A percentile compares a stretch with the other conserved stretches of the same genome.
phyloP scores from a whole-genome alignment of 2,113 vertebrate species.

The Leucoraja erinaceus region DNA sequence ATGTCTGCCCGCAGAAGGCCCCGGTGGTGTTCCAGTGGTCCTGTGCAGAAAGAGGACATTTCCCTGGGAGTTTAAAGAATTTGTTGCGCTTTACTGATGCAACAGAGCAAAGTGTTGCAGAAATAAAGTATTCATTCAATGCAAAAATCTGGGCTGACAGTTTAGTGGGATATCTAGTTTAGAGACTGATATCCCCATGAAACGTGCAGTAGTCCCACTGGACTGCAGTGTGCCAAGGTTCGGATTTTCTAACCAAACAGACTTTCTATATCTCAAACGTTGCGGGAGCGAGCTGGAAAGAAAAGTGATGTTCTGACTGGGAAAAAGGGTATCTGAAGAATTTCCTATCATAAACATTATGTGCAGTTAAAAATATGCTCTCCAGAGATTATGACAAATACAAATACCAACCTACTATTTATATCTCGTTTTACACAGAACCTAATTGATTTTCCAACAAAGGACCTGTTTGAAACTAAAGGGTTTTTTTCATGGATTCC shows the following conservation, averaged over 20 bases:
- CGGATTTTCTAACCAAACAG: slow-evolving; percentile 48
- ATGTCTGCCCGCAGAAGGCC: background rate
- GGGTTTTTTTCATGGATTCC: slow-evolving; percentile 18
- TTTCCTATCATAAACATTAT: slow-evolving; percentile 63
- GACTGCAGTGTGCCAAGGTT: slow-evolving; percentile 44
- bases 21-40: background rate
- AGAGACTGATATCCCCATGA: slow-evolving; percentile 47
- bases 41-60: slow-evolving; percentile 43
- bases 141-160: slow-evolving; percentile 39
- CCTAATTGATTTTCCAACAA: slow-evolving; percentile 59
- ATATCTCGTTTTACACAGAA: slow-evolving; percentile 51
- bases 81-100: slow-evolving; percentile 46
- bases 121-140: slow-evolving; percentile 56
- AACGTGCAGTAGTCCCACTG: slow-evolving; percentile 46
- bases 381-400: slow-evolving; percentile 52
- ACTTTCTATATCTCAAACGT: slow-evolving; percentile 48
- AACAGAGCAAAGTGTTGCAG: slow-evolving; percentile 41
- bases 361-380: slow-evolving; percentile 60
- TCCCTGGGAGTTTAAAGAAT: slow-evolving; percentile 51
- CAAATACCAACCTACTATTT: slow-evolving; percentile 58
- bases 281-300: slow-evolving; percentile 50
- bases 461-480: slow-evolving; percentile 51
- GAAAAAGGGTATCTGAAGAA: slow-evolving; percentile 60
- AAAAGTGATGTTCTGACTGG: slow-evolving; percentile 48
- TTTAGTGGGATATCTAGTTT: slow-evolving; percentile 47